Base-by-base conservation (phyloP, 1,140 invertebrate species). In the Diorhabda elongata region DNA sequence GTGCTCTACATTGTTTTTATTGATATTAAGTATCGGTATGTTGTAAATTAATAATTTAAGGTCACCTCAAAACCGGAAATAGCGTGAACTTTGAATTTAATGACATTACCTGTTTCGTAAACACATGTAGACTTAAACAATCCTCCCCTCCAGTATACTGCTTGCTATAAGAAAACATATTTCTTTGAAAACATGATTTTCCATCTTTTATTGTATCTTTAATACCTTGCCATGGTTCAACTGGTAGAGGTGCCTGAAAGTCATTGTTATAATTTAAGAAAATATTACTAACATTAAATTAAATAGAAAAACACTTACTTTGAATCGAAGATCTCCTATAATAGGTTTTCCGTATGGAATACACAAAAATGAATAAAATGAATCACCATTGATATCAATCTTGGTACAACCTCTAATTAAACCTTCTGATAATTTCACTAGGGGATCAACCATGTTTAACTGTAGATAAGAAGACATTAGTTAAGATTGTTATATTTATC, bases 191-290 rank as follows among this genome's bases (percentile, higher is more conserved):
- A 69, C 70, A 5, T 78, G 74, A 3, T n/a, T n/a, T n/a, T n/a
- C 78, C 83, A 66, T 83, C 83, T 68, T 82, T 71, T 0, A 71
- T 78, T 3, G 80, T 81, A 52, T 87, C 77, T 42, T 76, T 79
- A 44, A 82, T 65, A 4, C 77, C 79, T 4, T 74, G 65, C 86
- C 86, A 88, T 26, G 78, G 41, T 61, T 82, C 76, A 0, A 79
- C 67, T 9, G 78, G 74, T 44, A 71, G 47, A 3, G 87, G 83
- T 71, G 83, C 83, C 87, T 88, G 69, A 67, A 82, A 83, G 62
- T 56, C 0, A 5, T 5, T 9, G n/a, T 61, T 56, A 42, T 5
- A 26, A 63, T 52, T 3, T 62, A 57, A 4, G 4, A 5, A 47
- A 47, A 8, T 47, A 47, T 47, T 47, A 47, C 4, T 8, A 47